Base-by-base conservation (phyloP, 2,113 vertebrate species). In the Rhadina sibilatrix region DNA sequence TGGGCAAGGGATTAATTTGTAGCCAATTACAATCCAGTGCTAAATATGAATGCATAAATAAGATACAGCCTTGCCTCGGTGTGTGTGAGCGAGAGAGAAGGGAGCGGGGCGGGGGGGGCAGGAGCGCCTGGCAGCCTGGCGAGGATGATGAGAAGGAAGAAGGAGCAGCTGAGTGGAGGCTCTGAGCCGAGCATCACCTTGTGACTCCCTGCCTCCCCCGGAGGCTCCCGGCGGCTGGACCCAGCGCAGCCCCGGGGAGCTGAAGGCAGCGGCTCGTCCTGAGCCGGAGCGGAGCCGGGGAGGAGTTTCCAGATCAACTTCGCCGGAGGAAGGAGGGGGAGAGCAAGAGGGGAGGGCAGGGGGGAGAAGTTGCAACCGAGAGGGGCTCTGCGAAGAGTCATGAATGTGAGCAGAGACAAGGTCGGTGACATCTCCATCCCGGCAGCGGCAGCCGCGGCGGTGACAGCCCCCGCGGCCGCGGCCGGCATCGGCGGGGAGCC, bases 21-120 rank as follows among this genome's bases (percentile, higher is more conserved):
- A 99, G 98, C 98, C 99, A 99, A 99, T 99, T 99, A 98, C 98
- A 97, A 97, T 42, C 95, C 95, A 83, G 81, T 89, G 97, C 95
- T 98, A 98, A 99, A 98, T 98, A 98, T 98, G 97, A 98, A 98
- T 97, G 97, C 98, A 98, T 98, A 98, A 98, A 98, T 98, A 98
- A 97, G 96, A 83, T 91, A 74, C 78, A 80, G 94, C 83, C 96
- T 91, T 22, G 94, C 75, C 89, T 49, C 94, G 17, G 88, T 71
- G 91, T 87, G 96, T 95, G 81, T 56, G 97, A 90, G 97, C 40
- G 85, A 35, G 76, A 85, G 96, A 23, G 79, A 30, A 83, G 57
- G 87, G 91, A 65, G 91, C 91, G 94, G 93, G 77, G 91, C 91
- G 94, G 93, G 77, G 91, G 40, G 10, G 90, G 93, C 96, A 92